A percentile compares a stretch with the other conserved stretches of the same genome.
Evolutionary conservation across 2,113 vertebrate genomes (phyloP).

Genomic region (Odocoileus virginianus): DNA sequence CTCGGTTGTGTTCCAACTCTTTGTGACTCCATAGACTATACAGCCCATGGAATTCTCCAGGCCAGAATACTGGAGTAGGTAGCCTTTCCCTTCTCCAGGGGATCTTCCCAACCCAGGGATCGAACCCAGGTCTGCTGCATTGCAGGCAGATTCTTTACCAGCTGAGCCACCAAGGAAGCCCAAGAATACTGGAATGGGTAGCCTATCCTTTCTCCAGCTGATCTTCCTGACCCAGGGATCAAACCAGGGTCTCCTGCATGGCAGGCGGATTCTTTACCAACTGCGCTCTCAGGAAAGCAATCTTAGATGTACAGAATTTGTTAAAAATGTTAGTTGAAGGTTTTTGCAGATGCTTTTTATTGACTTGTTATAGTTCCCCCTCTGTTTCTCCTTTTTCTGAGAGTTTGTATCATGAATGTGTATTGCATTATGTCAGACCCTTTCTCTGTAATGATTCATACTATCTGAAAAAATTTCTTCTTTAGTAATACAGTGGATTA

Average conservation of each 20-base stretch:
- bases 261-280: neutral
- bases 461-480: neutral
- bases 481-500: neutral
- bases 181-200: neutral
- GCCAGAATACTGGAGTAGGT: neutral
- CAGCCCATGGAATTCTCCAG: neutral
- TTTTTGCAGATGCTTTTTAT: neutral
- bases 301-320: neutral
- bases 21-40: neutral
- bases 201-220: neutral
- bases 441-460: neutral
- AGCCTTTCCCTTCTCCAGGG: neutral
- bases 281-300: neutral
- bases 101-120: neutral
- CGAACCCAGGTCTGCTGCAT: fast-evolving
- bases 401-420: neutral
- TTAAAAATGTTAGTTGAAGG: neutral
- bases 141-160: neutral
- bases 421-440: neutral
- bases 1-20: neutral
- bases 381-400: neutral
- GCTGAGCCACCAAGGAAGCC: neutral
- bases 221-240: neutral
- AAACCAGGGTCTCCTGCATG: neutral
- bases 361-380: neutral